Conservation (phyloP, 2,113 vertebrate genomes). For the Ageneiosus marmoratus region DNA sequence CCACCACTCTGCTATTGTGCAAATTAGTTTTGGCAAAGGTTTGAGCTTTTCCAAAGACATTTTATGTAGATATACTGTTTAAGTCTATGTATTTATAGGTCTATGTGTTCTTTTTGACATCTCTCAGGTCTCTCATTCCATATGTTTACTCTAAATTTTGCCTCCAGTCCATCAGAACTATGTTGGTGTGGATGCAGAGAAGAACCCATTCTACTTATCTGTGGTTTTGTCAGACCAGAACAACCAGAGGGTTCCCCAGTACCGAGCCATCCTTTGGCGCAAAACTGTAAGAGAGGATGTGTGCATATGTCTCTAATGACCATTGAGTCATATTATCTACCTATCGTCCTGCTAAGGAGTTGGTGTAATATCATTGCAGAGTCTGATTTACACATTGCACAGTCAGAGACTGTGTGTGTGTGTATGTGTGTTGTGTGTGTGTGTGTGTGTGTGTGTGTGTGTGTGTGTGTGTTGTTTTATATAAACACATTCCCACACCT, state of each 20-base stretch:
- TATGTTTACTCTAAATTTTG: conserved; percentile 15
- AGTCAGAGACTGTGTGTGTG: too few species aligned
- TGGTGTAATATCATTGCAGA: neutral
- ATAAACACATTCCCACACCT: neutral
- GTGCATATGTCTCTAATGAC: conserved; percentile 2
- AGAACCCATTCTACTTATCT: conserved; percentile 95
- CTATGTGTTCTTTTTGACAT: neutral
- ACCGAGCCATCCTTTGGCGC: conserved; percentile 94
- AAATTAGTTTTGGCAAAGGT: conserved; percentile 4
- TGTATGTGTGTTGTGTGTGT: too few species aligned
- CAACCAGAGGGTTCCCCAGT: conserved; percentile 94
- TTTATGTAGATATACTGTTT: neutral
- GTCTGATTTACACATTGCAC: neutral
- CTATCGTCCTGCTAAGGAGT: neutral
- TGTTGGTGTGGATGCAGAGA: conserved; percentile 90
- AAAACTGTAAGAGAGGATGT: conserved; percentile 72
- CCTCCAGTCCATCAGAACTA: conserved; percentile 95
- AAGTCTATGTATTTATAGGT: neutral
- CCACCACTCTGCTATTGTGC: conserved; percentile 7
- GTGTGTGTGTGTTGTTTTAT: neutral
- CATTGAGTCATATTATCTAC: neutral
- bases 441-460: neutral
- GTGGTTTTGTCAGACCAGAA: conserved; percentile 97
- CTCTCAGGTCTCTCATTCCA: neutral
- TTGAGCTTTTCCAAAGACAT: neutral